phyloP scores from a whole-genome alignment of 1,140 invertebrate species.

The Philopotamus ludificatus region DNA sequence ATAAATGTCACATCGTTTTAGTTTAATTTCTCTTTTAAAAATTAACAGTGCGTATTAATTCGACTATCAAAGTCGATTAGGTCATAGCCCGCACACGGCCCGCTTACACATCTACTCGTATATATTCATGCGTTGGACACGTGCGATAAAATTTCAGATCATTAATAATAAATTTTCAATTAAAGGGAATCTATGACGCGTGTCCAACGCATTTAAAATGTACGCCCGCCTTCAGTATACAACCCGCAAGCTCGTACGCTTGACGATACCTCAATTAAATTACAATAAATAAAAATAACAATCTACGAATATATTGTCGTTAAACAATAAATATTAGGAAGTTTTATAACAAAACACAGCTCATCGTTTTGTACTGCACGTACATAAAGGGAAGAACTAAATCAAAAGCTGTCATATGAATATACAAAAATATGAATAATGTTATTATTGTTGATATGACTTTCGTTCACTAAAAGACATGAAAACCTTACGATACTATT shows the following conservation, averaged over 20 bases:
- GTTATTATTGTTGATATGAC: conserved; percentile 20
- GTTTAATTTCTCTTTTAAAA: no score
- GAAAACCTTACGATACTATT: conserved; percentile 15
- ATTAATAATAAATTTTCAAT: no score
- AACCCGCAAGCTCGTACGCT: not conserved
- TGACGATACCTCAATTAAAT: not conserved
- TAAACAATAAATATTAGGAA: not conserved
- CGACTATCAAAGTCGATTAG: no score
- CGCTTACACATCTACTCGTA: no score
- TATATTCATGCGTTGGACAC: no score
- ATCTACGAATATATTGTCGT: not conserved
- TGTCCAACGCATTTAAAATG: no score
- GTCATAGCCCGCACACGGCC: no score
- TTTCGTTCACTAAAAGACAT: conserved; percentile 1
- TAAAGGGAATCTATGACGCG: no score
- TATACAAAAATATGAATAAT: conserved; percentile 27
- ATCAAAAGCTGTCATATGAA: conserved; percentile 4
- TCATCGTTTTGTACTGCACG: not conserved
- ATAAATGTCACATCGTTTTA: no score
- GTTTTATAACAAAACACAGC: not conserved
- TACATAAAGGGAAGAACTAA: not conserved
- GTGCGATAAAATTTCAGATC: no score
- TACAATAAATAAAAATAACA: not conserved
- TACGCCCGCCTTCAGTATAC: conserved; percentile 5
- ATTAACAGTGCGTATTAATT: no score